Base-by-base conservation (phyloP, 2,888 invertebrate genomes). In the Polydrusus tereticollis region DNA sequence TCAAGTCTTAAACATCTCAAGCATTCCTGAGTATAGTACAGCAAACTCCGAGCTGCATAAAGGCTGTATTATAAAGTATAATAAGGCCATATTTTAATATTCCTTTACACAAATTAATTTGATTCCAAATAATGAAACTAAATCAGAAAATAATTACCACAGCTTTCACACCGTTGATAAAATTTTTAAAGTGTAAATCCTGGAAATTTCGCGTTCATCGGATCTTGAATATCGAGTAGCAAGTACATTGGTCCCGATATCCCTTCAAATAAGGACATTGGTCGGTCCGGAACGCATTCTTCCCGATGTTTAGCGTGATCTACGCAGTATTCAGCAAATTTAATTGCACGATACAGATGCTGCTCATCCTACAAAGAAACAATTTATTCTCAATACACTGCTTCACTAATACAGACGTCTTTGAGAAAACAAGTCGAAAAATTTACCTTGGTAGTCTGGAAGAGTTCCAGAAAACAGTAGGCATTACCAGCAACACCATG, bases 401-500 rank as follows among this genome's bases (percentile, higher is more conserved):
- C n/a, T n/a, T n/a, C n/a, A n/a, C n/a, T n/a, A n/a, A 33, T 33
- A 33, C 33, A 33, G 7, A 4, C 33, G n/a, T 50, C 58, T 7
- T 62, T 21, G 8, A 23, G 14, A 38, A 12, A 59, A 66, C 14
- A 50, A 12, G 45, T 16, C 43, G 14, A 52, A 18, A 20, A 33
- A 60, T 21, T 80, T 84, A 91, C 92, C 83, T 90, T 88, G 1
- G 95, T 96, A n/a, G 88, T 86, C 83, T 94, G 92, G 82, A 90
- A 96, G 26, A 96, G 84, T 77, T 90, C 88, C 63, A 97, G 86
- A 82, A 96, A 94, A 7, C 93, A 88, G 81, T 96, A 96, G 0
- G 92, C 95, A 86, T 97, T 97, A 69, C 96, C 97, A 75, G 94
- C 88, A 2, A 93, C 92, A 1, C 97, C 97, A 82, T 97, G 97